Percentiles rank a stretch among this genome's conserved stretches.
Evolutionary conservation across 2,797 vertebrate genomes (phyloP).

Genomic region (Eospalax fontanierii): DNA sequence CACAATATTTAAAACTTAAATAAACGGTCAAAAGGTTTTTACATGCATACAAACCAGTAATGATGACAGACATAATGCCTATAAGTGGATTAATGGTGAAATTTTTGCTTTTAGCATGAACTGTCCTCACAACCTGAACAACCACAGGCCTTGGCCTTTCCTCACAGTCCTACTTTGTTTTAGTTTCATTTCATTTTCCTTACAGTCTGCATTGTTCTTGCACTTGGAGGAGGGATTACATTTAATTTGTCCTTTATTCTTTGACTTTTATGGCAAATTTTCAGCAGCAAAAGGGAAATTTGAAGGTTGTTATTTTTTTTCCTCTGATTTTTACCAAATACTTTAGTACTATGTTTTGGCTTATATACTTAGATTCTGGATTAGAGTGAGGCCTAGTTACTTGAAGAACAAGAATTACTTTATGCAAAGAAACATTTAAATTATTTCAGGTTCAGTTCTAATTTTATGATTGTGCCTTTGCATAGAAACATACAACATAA

Average conservation of each 20-base stretch:
- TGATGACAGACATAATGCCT: slow-evolving; percentile 63
- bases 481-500: background rate
- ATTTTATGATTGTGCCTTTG: background rate
- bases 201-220: background rate
- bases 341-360: background rate
- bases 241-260: background rate
- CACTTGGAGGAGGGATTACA: background rate
- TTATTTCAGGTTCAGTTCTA: background rate
- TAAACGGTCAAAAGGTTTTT: slow-evolving; percentile 53
- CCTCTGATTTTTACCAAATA: background rate
- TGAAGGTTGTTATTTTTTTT: background rate
- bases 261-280: slow-evolving; percentile 47
- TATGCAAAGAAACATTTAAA: background rate
- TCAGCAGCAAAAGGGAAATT: background rate
- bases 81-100: background rate
- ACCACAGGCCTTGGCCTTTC: slow-evolving; percentile 4
- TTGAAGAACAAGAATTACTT: background rate
- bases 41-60: slow-evolving; percentile 68
- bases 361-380: background rate
- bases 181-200: no score
- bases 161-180: background rate
- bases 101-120: slow-evolving; percentile 69
- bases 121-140: slow-evolving; percentile 46
- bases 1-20: slow-evolving; percentile 61
- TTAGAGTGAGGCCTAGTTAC: background rate